Base-by-base conservation (phyloP, 2,113 vertebrate species). In the Bagarius yarrelli region DNA sequence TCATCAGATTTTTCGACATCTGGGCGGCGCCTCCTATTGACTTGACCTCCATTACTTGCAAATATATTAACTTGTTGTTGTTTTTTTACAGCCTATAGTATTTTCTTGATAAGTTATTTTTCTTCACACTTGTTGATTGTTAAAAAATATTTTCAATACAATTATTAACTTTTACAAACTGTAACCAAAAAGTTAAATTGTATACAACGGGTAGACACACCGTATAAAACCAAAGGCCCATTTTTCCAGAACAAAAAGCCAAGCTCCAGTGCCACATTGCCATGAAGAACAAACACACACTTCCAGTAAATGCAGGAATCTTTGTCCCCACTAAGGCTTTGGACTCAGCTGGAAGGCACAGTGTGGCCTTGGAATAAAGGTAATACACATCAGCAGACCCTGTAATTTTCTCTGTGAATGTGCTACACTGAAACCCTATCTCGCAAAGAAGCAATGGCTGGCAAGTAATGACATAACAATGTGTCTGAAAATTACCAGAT, bases 371-470 rank as follows among this genome's bases (percentile, higher is more conserved):
- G 83, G 83, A 78, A 88, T 81, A 90, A 85, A 87, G 86, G 85
- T 30, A 90, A 93, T 73, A 89, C 81, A 88, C 85, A 83, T 73
- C 60, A 72, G 27, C 81, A 76, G 73, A 85, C 86, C 81, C 87
- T 91, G 80, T 90, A 88, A 91, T 92, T 92, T 89, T 88, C 87
- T 86, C 78, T 23, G 40, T 18, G 82, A 76, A 83, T 88, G 83
- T 83, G 53, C 80, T 78, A 75, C 80, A 56, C 86, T 87, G 76
- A 87, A 80, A 85, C 85, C 79, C 44, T 81, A 67, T 74, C 81
- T 64, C 85, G 89, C 85, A 90, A 87, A 87, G 50, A 3, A 78
- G 83, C 72, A 74, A 77, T 34, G n/a, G 55, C 82, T 77, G 83
- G 83, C 60, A 12, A 66, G 78, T 90, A 82, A 89, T 86, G 70